Percentiles rank a stretch among this genome's conserved stretches.
phyloP scores from a whole-genome alignment of 2,113 vertebrate species.

The rat (Rattus norvegicus) region GRCr8 NC_086021.1:30683501-30684000 shows the following conservation, averaged over 20 bases:
- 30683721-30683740: background rate
- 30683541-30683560: fast-evolving
- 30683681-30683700: conserved; percentile 87
- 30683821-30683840: background rate
- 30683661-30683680: conserved; percentile 89
- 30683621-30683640: conserved; percentile 92
- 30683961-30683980: no score
- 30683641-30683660: conserved; percentile 92
- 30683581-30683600: conserved; percentile 86
- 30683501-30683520: background rate
- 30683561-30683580: fast-evolving
- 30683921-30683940: background rate
- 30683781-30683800: background rate
- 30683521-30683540: background rate
- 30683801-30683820: background rate
- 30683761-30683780: background rate
- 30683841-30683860: background rate
- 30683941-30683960: background rate
- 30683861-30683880: background rate
- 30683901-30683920: background rate
- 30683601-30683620: conserved; percentile 95
- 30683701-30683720: background rate
- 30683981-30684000: fast-evolving
- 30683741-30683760: no score
- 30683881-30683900: background rate